A percentile compares a stretch with the other conserved stretches of the same genome.
These are phyloP conservation scores for Mellivora capensis DNA, from an alignment of 2,113 vertebrate genomes.

Conservation along the genomic window DNA sequence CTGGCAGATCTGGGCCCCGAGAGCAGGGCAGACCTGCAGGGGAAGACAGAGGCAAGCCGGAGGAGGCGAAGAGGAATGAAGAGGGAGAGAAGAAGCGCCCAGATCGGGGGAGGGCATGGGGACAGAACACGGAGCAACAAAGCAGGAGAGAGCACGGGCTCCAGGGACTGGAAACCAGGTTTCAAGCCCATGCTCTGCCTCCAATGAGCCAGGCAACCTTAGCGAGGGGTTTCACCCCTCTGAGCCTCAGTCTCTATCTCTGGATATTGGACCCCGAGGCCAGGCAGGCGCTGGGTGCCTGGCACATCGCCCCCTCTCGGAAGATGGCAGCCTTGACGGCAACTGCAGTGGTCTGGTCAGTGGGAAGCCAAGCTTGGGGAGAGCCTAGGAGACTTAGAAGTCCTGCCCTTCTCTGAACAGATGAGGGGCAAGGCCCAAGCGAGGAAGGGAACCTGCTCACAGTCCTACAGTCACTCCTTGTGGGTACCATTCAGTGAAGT, in stretches of 20 bases:
- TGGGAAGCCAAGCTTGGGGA: background rate
- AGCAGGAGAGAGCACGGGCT: background rate
- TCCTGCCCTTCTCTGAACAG: background rate
- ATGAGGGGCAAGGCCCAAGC: background rate
- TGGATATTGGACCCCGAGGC: background rate
- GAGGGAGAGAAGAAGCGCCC: accelerated
- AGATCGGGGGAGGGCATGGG: accelerated
- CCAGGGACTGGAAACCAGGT: background rate
- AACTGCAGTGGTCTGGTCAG: no score
- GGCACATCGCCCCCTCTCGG: background rate
- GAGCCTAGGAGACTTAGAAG: background rate
- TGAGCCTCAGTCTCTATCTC: background rate
- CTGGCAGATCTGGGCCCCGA: accelerated
- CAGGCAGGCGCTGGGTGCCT: background rate
- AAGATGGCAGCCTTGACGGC: background rate
- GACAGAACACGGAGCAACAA: background rate
- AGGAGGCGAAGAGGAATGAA: accelerated
- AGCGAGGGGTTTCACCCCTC: background rate
- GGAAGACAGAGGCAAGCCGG: background rate
- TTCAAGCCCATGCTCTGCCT: background rate
- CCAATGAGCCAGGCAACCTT: background rate
- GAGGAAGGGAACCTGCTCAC: background rate
- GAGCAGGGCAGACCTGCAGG: no score
- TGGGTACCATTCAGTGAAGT: background rate
- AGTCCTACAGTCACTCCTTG: background rate